Percentiles rank a stretch among this genome's conserved stretches.
Evolutionary conservation across 2,797 vertebrate species (phyloP).

Genomic region (Sebastes oblongus): DNA sequence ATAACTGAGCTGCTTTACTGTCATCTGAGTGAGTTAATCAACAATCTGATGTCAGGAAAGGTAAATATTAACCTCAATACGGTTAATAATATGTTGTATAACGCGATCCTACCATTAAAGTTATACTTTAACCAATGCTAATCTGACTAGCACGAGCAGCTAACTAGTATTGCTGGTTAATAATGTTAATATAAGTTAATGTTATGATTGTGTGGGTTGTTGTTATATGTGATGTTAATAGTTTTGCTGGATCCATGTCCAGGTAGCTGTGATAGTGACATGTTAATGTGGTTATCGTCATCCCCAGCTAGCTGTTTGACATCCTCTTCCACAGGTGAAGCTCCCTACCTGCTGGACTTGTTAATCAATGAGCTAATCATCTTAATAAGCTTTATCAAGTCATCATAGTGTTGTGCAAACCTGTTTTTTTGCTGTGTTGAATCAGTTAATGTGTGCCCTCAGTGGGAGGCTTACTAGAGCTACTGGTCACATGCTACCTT

Average conservation of each 20-base stretch:
- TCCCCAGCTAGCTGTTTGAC: background rate
- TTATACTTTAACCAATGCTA: background rate
- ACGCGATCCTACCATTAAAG: background rate
- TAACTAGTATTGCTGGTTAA: too few relatives aligned
- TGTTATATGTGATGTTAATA: background rate
- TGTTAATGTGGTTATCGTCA: background rate
- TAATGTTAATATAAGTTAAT: background rate
- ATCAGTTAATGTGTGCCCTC: background rate
- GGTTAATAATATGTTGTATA: accelerated
- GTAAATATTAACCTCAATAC: too few relatives aligned
- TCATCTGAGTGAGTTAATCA: background rate
- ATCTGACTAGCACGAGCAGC: background rate
- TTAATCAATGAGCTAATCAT: background rate
- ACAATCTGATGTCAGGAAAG: background rate
- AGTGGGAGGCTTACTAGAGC: conserved; percentile 36
- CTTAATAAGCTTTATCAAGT: too few relatives aligned
- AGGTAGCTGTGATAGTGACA: too few relatives aligned
- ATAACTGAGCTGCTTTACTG: background rate
- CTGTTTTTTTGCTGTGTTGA: background rate
- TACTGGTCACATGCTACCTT: conserved; percentile 69
- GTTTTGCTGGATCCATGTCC: background rate
- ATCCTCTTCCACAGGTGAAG: conserved; percentile 27
- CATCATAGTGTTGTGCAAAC: background rate
- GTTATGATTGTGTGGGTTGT: accelerated
- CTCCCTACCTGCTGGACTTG: background rate